Percentiles rank a stretch among this genome's conserved stretches.
Evolutionary conservation across 2,888 invertebrate genomes (phyloP).

Genomic region (Eugnorisma glareosa): DNA sequence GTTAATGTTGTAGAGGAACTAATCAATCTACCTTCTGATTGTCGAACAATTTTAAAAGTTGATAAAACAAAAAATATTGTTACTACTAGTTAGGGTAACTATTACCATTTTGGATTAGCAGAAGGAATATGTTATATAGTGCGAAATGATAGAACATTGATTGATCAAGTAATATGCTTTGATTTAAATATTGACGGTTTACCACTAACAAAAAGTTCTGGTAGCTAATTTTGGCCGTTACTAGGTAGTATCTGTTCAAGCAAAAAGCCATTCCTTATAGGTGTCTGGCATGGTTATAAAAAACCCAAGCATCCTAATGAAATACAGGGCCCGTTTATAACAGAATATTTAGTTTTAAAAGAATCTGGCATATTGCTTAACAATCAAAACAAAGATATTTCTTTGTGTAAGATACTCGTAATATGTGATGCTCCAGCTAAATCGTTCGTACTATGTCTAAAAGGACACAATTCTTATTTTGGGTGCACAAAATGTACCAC

Average conservation of each 20-base stretch:
- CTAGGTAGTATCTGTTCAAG: conserved; percentile 3
- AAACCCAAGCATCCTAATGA: conserved; percentile 1
- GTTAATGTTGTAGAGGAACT: conserved; percentile 2
- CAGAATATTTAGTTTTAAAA: conserved; percentile 3
- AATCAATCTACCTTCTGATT: conserved; percentile 4
- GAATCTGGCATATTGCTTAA: conserved; percentile 3
- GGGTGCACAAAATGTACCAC: conserved; percentile 3
- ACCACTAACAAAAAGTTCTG: not conserved
- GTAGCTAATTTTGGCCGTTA: conserved; percentile 1
- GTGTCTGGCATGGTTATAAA: conserved; percentile 3
- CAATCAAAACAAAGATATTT: conserved; percentile 4
- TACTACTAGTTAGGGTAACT: conserved; percentile 5
- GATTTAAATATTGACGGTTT: conserved; percentile 6
- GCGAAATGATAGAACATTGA: conserved; percentile 5
- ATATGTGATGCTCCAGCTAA: conserved; percentile 2
- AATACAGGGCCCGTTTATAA: conserved; percentile 3
- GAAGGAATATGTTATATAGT: not conserved
- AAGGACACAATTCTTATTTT: conserved; percentile 5
- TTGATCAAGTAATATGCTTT: conserved; percentile 4
- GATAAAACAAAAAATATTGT: not conserved
- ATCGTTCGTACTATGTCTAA: conserved; percentile 1
- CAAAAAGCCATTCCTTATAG: not conserved
- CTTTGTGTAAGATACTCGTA: not conserved
- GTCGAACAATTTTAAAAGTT: conserved; percentile 6
- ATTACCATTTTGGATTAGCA: conserved; percentile 4